phyloP scores from a whole-genome alignment of 2,797 vertebrate genomes.

The Myotis vivesi region DNA sequence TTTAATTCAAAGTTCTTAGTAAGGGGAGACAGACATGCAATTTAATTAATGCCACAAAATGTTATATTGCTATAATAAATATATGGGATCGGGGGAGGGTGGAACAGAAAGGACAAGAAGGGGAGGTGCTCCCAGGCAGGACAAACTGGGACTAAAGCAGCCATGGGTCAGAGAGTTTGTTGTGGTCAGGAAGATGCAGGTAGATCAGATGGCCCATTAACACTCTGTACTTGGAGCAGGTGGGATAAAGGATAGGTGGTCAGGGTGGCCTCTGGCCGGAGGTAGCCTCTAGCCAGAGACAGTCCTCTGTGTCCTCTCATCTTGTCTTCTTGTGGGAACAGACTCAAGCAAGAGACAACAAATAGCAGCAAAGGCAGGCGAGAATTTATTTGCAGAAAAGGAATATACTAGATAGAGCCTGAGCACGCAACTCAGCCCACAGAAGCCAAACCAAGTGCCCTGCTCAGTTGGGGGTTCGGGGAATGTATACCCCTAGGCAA shows the following conservation, averaged over 20 bases:
- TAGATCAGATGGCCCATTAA: not conserved
- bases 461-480: not conserved
- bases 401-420: not conserved
- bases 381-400: not conserved
- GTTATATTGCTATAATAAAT: not conserved
- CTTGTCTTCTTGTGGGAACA: not conserved
- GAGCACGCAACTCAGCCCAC: not conserved
- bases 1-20: not conserved
- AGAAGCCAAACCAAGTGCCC: not conserved
- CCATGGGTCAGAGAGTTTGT: not conserved
- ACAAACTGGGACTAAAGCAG: not conserved
- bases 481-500: not conserved
- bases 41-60: not conserved
- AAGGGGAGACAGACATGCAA: not conserved
- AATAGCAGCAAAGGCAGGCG: not conserved
- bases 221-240: not conserved
- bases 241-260: not conserved
- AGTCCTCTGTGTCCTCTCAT: too few species aligned
- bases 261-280: not conserved
- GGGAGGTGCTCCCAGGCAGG: not conserved
- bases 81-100: not conserved
- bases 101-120: not conserved
- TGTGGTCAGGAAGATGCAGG: not conserved
- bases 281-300: not conserved
- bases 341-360: not conserved